These are phyloP conservation scores for Clytia hemisphaerica DNA, from an alignment of 30 jellyfish, hydroid and myxozoan species.

Conservation along the genomic window DNA sequence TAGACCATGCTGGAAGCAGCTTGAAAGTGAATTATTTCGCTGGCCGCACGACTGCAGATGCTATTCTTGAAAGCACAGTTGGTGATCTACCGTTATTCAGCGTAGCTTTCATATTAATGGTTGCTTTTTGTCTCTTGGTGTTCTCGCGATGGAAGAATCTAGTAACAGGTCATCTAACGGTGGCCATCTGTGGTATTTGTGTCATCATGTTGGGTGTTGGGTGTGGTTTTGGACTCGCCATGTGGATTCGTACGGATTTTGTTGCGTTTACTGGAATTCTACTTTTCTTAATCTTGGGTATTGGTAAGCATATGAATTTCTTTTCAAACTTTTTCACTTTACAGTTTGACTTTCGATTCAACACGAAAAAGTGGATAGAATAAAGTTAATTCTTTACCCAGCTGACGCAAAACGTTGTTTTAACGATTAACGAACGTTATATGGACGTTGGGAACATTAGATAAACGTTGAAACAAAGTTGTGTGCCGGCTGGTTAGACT, in stretches of 20 bases:
- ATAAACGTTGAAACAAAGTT: too few species aligned
- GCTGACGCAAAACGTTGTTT: too few species aligned
- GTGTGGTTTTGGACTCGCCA: constrained; percentile 35
- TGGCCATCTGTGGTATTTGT: constrained; percentile 30
- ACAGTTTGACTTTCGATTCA: too few species aligned
- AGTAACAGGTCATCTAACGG: constrained; percentile 35
- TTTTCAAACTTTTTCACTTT: too few species aligned
- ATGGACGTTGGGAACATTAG: too few species aligned
- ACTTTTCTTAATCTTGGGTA: constrained; percentile 39
- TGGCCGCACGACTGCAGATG: constrained; percentile 27
- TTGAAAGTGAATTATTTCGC: too few species aligned
- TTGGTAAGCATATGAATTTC: too few species aligned
- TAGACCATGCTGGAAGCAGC: too few species aligned
- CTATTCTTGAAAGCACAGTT: constrained; percentile 19
- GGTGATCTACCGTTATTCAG: constrained; percentile 26
- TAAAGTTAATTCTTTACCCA: too few species aligned
- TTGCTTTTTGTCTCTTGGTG: constrained; percentile 14
- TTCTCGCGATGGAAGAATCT: constrained; percentile 10
- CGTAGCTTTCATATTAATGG: constrained; percentile 31
- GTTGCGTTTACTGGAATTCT: constrained; percentile 29
- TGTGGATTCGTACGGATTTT: constrained; percentile 5
- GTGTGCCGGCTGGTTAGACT: too few species aligned
- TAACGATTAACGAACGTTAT: too few species aligned
- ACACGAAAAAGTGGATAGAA: too few species aligned
- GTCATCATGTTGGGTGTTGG: constrained; percentile 32